Base-by-base conservation (phyloP, 2,113 vertebrate genomes). In the Phrynocephalus versicolor region DNA sequence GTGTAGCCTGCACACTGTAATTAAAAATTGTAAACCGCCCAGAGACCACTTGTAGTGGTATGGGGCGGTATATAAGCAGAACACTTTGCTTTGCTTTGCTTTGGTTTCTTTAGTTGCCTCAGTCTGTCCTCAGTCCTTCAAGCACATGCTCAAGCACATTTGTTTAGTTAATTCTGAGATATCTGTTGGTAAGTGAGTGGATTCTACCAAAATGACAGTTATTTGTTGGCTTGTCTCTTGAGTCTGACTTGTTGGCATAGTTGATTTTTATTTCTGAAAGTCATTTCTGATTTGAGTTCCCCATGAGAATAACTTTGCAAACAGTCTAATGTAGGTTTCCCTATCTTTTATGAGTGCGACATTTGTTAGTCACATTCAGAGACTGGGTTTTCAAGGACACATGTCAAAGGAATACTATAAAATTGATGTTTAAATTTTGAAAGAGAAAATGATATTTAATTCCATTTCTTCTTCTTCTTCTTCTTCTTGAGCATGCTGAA, bases 221-320 rank as follows among this genome's bases (percentile, higher is more conserved):
- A n/a, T n/a, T n/a, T n/a, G n/a, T n/a, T 0, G 6, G 2, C n/a
- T 1, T 73, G 70, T 84, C 89, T 88, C 79, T 0, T 0, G 18
- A 33, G 69, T 41, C 72, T 2, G 2, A 1, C 57, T 85, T 77
- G 39, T 79, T 88, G 55, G 5, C 25, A 1, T 0, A 70, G 14
- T 35, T 57, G 67, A 51, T 72, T 89, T n/a, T 81, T 90, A 1
- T 92, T 93, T 92, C 84, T 75, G 83, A 90, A 75, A 5, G 9
- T 51, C 64, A 71, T 75, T 90, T 65, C 67, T 64, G 37, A 6
- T 82, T 81, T 76, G 55, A n/a, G n/a, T 92, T 90, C 79, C 88
- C 2, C 1, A 19, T 0, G 0, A 71, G 65, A 84, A 33, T 30
- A 23, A 51, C 45, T 74, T 75, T 78, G 33, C 27, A 37, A 76